Percentiles rank a stretch among this genome's conserved stretches.
Conservation (phyloP, 2,113 vertebrate species). For the Acanthisitta chloris region DNA sequence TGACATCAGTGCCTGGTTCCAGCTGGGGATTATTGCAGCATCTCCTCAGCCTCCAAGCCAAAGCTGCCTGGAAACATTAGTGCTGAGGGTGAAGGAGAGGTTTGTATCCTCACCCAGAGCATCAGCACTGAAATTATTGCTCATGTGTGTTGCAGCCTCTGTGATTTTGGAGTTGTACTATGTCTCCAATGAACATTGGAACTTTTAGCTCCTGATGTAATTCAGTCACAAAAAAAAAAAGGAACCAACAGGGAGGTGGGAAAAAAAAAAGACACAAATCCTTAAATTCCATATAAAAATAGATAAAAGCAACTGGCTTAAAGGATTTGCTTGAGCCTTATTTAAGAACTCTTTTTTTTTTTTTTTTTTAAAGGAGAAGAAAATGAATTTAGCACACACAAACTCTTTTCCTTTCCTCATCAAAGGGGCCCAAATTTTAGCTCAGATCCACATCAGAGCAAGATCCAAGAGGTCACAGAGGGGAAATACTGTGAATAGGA, state of each 20-base stretch:
- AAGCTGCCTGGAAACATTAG: background rate
- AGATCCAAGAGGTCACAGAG: background rate
- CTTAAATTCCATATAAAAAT: conserved; percentile 76
- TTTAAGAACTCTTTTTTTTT: conserved; percentile 16
- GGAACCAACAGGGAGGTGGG: conserved; percentile 41
- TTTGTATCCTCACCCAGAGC: background rate
- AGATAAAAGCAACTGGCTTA: conserved; percentile 73
- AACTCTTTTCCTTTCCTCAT: background rate
- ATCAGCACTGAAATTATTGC: background rate
- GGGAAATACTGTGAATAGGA: background rate
- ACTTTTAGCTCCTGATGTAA: conserved; percentile 41
- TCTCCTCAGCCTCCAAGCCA: background rate
- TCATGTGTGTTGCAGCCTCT: background rate
- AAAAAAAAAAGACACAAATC: conserved; percentile 55
- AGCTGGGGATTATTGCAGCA: background rate
- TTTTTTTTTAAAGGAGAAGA: background rate
- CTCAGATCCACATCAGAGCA: background rate
- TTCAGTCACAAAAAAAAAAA: conserved; percentile 63
- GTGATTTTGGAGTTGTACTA: background rate
- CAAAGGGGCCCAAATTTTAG: background rate
- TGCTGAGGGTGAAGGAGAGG: background rate
- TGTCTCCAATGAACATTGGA: background rate
- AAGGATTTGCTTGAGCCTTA: conserved; percentile 63
- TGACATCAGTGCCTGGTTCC: background rate
- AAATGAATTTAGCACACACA: conserved; percentile 24